Conservation (phyloP, 2,113 vertebrate species). For the Lanius ludovicianus region DNA sequence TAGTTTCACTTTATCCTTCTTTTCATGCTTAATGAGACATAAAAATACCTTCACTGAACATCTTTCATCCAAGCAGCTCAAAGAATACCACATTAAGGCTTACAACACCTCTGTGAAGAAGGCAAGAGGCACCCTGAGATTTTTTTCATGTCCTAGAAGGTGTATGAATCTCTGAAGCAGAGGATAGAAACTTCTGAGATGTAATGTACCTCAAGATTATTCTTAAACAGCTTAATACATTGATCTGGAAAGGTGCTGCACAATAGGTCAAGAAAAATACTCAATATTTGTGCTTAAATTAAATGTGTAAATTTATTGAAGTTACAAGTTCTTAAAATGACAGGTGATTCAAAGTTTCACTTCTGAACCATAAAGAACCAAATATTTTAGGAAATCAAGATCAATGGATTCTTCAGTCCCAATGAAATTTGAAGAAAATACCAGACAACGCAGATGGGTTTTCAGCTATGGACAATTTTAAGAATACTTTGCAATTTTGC, state of each 20-base stretch:
- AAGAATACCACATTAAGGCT: background rate
- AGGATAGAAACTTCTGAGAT: background rate
- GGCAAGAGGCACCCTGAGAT: background rate
- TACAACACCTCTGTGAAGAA: background rate
- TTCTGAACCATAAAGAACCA: background rate
- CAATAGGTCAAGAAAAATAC: background rate
- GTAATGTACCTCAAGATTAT: background rate
- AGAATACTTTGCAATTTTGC: background rate
- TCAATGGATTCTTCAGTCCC: background rate
- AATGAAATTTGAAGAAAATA: background rate
- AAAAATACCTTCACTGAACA: background rate
- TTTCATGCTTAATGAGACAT: constrained; percentile 19
- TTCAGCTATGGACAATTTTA: background rate
- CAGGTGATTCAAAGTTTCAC: background rate
- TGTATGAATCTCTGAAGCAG: background rate
- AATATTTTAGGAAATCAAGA: background rate
- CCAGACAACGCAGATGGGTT: background rate
- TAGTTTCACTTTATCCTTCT: background rate
- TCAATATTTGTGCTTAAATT: background rate
- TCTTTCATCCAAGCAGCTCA: background rate
- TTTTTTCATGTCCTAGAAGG: background rate
- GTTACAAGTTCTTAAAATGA: background rate
- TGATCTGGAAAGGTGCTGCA: background rate
- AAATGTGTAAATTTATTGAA: background rate
- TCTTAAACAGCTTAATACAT: background rate